Evolutionary conservation across 1,140 invertebrate genomes (phyloP), one percentile per base, ranked within the genome.

Genomic region (Vollenhovia emeryi): DNA sequence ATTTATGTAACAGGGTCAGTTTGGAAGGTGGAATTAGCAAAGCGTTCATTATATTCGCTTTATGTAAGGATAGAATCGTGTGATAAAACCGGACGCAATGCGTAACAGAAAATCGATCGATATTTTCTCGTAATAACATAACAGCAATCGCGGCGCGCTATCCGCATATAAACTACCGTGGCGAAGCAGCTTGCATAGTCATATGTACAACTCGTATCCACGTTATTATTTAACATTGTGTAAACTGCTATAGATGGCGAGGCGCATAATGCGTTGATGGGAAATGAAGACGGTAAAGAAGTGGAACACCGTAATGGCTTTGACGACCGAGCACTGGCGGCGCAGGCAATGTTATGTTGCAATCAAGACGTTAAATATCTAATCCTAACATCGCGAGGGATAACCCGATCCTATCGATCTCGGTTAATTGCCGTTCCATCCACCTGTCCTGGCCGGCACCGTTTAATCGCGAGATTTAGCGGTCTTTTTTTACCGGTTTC

Each of bases 341-440:
- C 36, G 43, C 18, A 33, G 30, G 1, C 30, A 66, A 60, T n/a
- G 27, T 55, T 11, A 50, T 7, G 30, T 68, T 36, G 45, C 33
- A 55, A 30, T 43, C 36, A 33, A 52, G 76, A 45, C 52, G 60
- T 40, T 68, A 52, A 79, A 79, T 79, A 68, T 66, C 30, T 79
- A 68, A 68, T 68, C 21, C 8, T 43, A 52, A 79, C n/a, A 40
- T 18, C 9, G 15, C 40, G 43, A 79, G 40, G 13, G 30, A 18
- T 24, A n/a, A 30, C 8, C 48, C 48, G 45, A 55, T 40, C 5
- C 30, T 68, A 79, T 79, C 45, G 62, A 68, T 79, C 40, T 24
- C 33, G 21, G 33, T 68, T 68, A 79, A 79, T 79, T 79, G 48
- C 48, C 18, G 21, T 40, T 68, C 21, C 21, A 40, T 52, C 21